A percentile compares a stretch with the other conserved stretches of the same genome.
phyloP scores from a whole-genome alignment of 2,888 invertebrate species.

The Bombyx huttoni region DNA sequence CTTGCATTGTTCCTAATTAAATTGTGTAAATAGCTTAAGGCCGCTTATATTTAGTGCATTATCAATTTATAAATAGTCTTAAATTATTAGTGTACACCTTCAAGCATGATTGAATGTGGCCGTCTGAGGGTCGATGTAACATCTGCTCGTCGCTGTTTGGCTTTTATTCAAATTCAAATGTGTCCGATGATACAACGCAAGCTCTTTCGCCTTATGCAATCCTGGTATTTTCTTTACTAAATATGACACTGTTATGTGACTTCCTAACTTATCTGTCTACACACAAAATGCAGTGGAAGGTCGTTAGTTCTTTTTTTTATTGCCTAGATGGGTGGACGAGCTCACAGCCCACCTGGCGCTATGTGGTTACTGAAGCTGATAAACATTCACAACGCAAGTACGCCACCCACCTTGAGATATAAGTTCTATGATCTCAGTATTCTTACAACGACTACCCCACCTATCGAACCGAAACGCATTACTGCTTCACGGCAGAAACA shows the following conservation, averaged over 20 bases:
- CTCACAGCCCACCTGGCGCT: too few species aligned
- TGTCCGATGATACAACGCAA: conserved; percentile 20
- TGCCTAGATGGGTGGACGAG: too few species aligned
- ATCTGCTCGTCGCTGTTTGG: conserved; percentile 46
- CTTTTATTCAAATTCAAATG: conserved; percentile 53
- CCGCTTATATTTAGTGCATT: background rate
- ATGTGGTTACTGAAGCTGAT: too few species aligned
- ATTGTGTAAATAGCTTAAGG: background rate
- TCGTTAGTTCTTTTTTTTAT: too few species aligned
- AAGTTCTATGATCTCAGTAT: too few species aligned
- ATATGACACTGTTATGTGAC: background rate
- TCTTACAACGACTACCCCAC: too few species aligned
- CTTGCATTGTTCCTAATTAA: background rate
- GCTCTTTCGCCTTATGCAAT: conserved; percentile 4
- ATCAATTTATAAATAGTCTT: conserved; percentile 1
- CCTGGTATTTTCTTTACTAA: background rate
- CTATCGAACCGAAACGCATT: too few species aligned
- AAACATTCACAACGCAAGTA: too few species aligned
- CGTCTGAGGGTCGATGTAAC: conserved; percentile 48
- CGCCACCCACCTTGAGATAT: too few species aligned
- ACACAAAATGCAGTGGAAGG: background rate
- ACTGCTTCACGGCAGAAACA: too few species aligned
- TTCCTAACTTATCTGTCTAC: background rate
- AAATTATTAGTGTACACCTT: conserved; percentile 31
- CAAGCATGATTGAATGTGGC: conserved; percentile 52